Evolutionary conservation across 2,888 invertebrate species (phyloP), one percentile per base, ranked within the genome.

Genomic region (Crematogaster levior): DNA sequence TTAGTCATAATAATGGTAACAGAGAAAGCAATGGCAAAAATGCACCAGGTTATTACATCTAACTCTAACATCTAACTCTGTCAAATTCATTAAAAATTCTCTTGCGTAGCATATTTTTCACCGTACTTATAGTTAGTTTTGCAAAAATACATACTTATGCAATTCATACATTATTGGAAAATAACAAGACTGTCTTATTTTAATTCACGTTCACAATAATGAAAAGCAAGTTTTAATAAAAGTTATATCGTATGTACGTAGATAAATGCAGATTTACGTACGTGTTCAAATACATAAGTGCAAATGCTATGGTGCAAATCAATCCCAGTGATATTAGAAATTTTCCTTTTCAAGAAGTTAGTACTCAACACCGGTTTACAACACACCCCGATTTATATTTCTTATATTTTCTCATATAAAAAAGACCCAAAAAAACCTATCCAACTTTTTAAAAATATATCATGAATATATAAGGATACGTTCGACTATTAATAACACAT

Each of bases 101-200:
- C 21, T 65, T 65, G 51, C 9, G 12, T 66, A 40, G 40, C 53
- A 43, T 27, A 5, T 34, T 53, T 21, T 10, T 12, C 30, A 56
- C 18, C 21, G 75, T 77, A 77, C 66, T 53, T 77, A 66, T 53
- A 43, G n/a, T n/a, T 77, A 77, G 15, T 77, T 77, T 75, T 68
- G 27, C 18, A 77, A 66, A 65, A 21, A 40, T 18, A 27, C 18
- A 24, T 40, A 15, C 37, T 43, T 40, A 43, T 1, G n/a, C 24
- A 37, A 66, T 65, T 65, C n/a, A 30, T 10, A 27, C 12, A 18
- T 63, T 74, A 34, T 24, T 18, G 15, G 6, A 65, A 43, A 30
- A 66, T 10, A 30, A 43, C 18, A 12, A 65, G 63, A n/a, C 34
- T 37, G 40, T 27, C 21, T 77, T 56, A 53, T 40, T 30, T 66